Evolutionary conservation across 2,113 vertebrate genomes (phyloP).

Genomic region (Thinocorus orbignyianus): DNA sequence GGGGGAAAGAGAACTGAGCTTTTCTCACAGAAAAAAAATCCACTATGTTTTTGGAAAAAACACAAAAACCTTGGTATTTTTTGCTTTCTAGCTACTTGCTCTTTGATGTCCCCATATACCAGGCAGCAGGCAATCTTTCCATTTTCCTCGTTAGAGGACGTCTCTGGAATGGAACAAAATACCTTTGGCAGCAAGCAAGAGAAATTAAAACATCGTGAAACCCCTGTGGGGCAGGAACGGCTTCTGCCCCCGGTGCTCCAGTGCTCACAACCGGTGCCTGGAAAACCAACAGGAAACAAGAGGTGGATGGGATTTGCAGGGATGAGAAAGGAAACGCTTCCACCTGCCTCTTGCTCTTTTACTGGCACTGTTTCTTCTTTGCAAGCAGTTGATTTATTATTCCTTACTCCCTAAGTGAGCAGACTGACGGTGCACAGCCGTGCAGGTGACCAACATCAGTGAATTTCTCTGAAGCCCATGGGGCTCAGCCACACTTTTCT

Average conservation of each 20-base stretch:
- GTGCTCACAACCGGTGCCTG: not conserved
- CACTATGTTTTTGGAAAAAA: not conserved
- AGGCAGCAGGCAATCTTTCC: not conserved
- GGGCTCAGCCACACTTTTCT: not conserved
- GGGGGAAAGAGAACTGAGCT: not conserved
- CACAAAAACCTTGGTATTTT: not conserved
- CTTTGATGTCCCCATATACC: not conserved
- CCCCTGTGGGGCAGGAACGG: accelerated
- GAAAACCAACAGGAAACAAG: not conserved
- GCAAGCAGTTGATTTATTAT: not conserved
- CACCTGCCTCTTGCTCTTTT: not conserved
- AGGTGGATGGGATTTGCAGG: not conserved
- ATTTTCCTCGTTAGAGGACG: not conserved
- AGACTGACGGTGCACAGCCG: not conserved
- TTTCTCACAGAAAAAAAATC: not conserved
- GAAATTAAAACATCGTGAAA: not conserved
- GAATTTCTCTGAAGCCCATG: not conserved
- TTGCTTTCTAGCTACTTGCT: not conserved
- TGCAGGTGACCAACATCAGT: not conserved
- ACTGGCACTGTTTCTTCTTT: not conserved
- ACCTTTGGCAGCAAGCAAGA: not conserved
- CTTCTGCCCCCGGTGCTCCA: not conserved
- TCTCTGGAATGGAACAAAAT: not conserved
- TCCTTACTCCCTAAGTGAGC: not conserved
- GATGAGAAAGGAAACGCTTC: not conserved